These are phyloP conservation scores for Rhincodon typus DNA, from an alignment of 2,797 vertebrate genomes.

Conservation along the genomic window DNA sequence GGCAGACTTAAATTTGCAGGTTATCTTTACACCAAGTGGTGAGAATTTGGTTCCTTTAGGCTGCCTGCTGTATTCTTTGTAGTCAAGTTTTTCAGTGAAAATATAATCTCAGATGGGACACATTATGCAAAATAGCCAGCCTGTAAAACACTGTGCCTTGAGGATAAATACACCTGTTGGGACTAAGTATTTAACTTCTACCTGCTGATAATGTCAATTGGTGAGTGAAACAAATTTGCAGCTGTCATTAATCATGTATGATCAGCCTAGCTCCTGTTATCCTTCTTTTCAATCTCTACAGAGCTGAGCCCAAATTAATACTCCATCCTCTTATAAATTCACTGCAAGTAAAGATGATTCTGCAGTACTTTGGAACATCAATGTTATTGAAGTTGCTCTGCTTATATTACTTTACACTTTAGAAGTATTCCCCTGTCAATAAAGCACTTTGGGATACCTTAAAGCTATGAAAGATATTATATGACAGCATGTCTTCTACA, in stretches of 20 bases:
- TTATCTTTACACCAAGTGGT: neutral
- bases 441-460: neutral
- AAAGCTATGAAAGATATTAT: neutral
- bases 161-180: conserved; percentile 1
- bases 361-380: neutral
- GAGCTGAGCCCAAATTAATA: neutral
- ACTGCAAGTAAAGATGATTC: neutral
- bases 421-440: neutral
- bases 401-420: neutral
- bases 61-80: neutral
- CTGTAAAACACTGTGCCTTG: conserved; percentile 13
- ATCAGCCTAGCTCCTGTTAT: neutral
- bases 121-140: conserved; percentile 28
- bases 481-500: neutral
- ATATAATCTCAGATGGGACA: neutral
- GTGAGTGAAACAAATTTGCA: conserved; percentile 17
- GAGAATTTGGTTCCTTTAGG: neutral
- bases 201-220: conserved; percentile 20
- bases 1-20: neutral
- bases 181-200: conserved; percentile 28
- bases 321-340: neutral
- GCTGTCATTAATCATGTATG: conserved; percentile 18
- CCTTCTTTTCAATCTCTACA: neutral
- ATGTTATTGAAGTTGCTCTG: neutral
- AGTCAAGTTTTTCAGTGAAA: neutral